phyloP scores from a whole-genome alignment of 2,797 vertebrate genomes.

The Buceros bicornis region DNA sequence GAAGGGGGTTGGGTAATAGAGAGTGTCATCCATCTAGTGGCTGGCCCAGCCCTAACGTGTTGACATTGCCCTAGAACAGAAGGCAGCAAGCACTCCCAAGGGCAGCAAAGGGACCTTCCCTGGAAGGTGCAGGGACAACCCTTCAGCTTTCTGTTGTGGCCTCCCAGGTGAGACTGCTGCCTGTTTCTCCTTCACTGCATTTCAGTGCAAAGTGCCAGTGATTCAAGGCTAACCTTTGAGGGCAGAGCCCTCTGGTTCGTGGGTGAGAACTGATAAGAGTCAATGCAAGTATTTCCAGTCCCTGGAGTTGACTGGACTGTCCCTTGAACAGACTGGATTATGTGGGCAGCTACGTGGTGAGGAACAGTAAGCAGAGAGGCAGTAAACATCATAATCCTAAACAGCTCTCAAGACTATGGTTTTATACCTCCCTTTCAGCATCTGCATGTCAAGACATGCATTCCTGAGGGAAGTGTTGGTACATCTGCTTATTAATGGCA shows the following conservation, averaged over 20 bases:
- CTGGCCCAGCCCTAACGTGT: too few species aligned
- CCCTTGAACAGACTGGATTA: not conserved
- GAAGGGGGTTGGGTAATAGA: too few species aligned
- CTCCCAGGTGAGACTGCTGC: not conserved
- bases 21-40: too few species aligned
- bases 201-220: not conserved
- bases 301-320: not conserved
- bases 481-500: not conserved
- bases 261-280: not conserved
- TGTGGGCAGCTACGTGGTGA: not conserved
- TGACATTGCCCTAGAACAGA: not conserved
- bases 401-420: not conserved
- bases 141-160: not conserved
- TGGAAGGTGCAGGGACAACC: not conserved
- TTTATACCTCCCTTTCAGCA: rapidly evolving
- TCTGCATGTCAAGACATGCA: not conserved
- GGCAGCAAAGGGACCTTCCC: not conserved
- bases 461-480: not conserved
- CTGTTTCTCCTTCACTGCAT: not conserved
- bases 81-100: not conserved
- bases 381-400: not conserved
- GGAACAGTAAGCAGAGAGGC: not conserved
- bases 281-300: not conserved
- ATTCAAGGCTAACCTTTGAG: not conserved
- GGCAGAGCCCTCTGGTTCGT: not conserved